Base-by-base conservation (phyloP, 1,140 invertebrate species). In the Leptopilina boulardi region DNA sequence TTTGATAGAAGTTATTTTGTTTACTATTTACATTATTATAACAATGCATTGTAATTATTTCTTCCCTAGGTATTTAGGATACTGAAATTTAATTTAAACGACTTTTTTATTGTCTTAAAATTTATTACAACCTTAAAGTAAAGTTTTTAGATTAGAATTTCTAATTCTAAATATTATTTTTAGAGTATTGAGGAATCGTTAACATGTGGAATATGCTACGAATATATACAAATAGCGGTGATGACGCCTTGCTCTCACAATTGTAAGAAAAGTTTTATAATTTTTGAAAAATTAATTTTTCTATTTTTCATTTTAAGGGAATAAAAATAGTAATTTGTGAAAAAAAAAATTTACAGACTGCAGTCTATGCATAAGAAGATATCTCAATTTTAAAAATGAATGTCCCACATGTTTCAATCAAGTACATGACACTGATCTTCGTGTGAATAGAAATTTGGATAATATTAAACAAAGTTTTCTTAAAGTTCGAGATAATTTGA, bases 291-390 rank as follows among this genome's bases (percentile, higher is more conserved):
- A n/a, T n/a, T n/a, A n/a, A n/a, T n/a, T n/a, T n/a, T 2, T 30
- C 34, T 18, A 77, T 59, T 19, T 66, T 0, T 0, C 18, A 8
- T 38, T 71, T n/a, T 71, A 5, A 23, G 3, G 8, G 15, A 71
- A 15, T 41, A 44, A 21, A 72, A 38, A 44, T 21, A 0, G n/a
- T 41, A 18, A 73, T n/a, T n/a, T n/a, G n/a, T n/a, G n/a, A n/a
- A n/a, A n/a, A n/a, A n/a, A n/a, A n/a, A n/a, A n/a, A n/a, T 80
- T 86, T 90, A 66, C 82, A 93, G 93, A 92, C 88, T 93, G 93
- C 83, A 93, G 92, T 0, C 59, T 93, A 8, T 93, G 93, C 73
- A 93, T 93, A 42, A 87, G 93, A 77, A 92, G 91, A 66, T 93
- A 91, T 80, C 87, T 93, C 59, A 89, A 90, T 74, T 92, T 91